Evolutionary conservation across 1,140 invertebrate genomes (phyloP).

Genomic region (Delia radicum): DNA sequence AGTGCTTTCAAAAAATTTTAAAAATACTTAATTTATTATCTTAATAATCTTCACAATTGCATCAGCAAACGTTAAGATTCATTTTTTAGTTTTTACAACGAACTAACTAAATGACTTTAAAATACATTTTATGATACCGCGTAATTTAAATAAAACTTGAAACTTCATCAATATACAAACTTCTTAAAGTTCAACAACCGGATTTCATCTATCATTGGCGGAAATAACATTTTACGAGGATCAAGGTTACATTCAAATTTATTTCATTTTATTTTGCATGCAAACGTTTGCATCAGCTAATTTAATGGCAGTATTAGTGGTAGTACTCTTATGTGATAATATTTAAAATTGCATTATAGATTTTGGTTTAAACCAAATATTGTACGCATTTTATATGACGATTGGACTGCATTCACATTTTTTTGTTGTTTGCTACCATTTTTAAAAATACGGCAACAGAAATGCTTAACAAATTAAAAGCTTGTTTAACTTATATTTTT

Average conservation of each 20-base stretch:
- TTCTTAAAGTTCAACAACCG: not conserved
- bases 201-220: not conserved
- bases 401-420: not conserved
- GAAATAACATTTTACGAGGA: slow-evolving; percentile 14
- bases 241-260: slow-evolving; percentile 16
- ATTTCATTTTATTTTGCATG: not conserved
- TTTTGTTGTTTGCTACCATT: not conserved
- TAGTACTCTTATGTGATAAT: not conserved
- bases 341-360: not conserved
- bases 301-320: not conserved
- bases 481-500: not conserved
- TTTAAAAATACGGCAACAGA: not conserved
- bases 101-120: too few relatives aligned
- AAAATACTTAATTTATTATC: too few relatives aligned
- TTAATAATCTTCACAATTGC: too few relatives aligned
- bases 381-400: too few relatives aligned
- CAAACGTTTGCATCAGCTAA: not conserved
- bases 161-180: too few relatives aligned
- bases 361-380: not conserved
- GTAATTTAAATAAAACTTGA: too few relatives aligned
- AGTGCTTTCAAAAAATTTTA: too few relatives aligned
- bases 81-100: too few relatives aligned
- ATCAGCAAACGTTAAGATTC: too few relatives aligned
- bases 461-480: not conserved
- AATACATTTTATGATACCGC: too few relatives aligned